These are phyloP conservation scores for Melanotaenia trifasciata DNA, from an alignment of 2,797 vertebrate genomes.

Conservation along the genomic window DNA sequence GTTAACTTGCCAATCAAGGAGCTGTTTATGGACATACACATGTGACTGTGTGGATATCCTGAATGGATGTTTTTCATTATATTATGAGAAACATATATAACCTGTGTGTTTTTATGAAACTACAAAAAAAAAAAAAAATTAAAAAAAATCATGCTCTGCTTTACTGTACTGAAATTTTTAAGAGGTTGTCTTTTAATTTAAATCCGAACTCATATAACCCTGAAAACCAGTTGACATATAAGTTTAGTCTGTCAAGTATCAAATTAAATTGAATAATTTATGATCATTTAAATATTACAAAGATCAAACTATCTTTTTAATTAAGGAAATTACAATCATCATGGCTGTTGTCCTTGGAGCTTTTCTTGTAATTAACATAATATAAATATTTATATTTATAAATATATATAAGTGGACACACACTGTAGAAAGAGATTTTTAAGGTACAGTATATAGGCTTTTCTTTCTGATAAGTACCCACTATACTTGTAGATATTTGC, in stretches of 20 bases:
- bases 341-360: not conserved
- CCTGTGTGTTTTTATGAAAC: not conserved
- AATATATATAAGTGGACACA: not conserved
- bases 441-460: not conserved
- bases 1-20: conserved; percentile 43
- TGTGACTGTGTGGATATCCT: no score
- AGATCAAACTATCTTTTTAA: not conserved
- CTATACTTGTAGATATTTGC: conserved; percentile 50
- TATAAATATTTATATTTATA: conserved; percentile 1
- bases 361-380: not conserved
- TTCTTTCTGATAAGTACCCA: conserved; percentile 7
- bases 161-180: conserved; percentile 25
- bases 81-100: not conserved
- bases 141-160: conserved; percentile 14
- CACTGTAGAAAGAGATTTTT: not conserved
- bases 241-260: not conserved
- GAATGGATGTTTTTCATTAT: not conserved
- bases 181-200: conserved; percentile 5
- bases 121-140: no score
- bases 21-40: not conserved
- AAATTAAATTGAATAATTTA: not conserved
- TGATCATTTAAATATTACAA: not conserved
- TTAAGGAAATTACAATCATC: not conserved
- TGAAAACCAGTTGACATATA: not conserved
- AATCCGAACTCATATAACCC: conserved; percentile 7